Base-by-base conservation (phyloP, 2,113 vertebrate species). In the Dasyornis broadbenti region DNA sequence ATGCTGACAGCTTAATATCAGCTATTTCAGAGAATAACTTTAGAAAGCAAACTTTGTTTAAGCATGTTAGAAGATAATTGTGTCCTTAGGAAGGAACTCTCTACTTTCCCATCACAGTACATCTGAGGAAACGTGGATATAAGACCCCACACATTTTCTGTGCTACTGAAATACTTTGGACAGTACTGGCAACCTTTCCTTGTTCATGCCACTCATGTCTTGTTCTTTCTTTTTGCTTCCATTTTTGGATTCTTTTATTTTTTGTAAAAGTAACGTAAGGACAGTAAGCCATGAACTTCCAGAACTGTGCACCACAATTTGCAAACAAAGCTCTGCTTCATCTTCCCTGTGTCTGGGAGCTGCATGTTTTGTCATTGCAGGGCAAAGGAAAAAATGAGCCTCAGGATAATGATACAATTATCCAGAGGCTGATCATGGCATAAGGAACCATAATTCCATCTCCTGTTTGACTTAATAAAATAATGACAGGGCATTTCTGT, bases 21-120 rank as follows among this genome's bases (percentile, higher is more conserved):
- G 60, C 40, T 79, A 15, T 68, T 91, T 52, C 52, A 90, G 70
- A 84, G 35, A 60, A 66, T 56, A 79, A 93, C 52, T 91, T 91
- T 24, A 39, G 56, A 87, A 91, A 89, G 19, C 16, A 71, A 91
- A 82, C 27, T 70, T 91, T 61, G 42, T 61, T 73, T 75, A 69
- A 87, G 47, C 17, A 9, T 75, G 24, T 81, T 71, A 59, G 27
- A 47, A 57, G 33, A 19, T 6, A 60, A 22, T 21, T 50, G 20
- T 56, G 60, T 76, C 65, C 45, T 76, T 68, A 42, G 54, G 53
- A 73, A 60, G 42, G 47, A 80, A 6, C 45, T 22, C 4, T 73
- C 33, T 47, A 3, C 17, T n/a, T 71, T 84, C 33, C 47, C 13
- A 14, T 80, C 78, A 39, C 21, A 31, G 42, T 10, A 24, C 17